phyloP scores from a whole-genome alignment of 2,888 invertebrate species.

The Patella pellucida region DNA sequence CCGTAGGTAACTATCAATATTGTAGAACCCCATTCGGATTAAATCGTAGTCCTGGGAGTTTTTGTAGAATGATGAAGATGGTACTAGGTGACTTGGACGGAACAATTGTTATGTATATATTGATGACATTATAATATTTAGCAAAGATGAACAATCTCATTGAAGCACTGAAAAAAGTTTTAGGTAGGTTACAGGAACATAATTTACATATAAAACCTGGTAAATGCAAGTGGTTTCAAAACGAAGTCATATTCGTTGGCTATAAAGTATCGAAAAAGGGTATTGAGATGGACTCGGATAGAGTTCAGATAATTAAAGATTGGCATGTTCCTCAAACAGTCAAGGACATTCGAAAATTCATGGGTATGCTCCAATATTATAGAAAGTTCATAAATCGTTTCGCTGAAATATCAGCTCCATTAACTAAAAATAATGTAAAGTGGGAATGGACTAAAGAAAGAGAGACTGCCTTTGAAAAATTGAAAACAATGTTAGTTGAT shows the following conservation, averaged over 20 bases:
- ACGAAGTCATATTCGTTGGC: not conserved
- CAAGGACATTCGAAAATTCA: not conserved
- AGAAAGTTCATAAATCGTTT: conserved; percentile 4
- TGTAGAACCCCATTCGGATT: not conserved
- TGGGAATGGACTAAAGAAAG: conserved; percentile 7
- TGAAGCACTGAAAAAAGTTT: not conserved
- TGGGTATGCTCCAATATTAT: not conserved
- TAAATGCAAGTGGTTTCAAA: conserved; percentile 1
- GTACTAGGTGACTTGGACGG: not conserved
- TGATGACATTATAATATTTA: not conserved
- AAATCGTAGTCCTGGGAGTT: not conserved
- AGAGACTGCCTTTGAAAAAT: not conserved
- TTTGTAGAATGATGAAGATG: not conserved
- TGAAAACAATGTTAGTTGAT: not conserved
- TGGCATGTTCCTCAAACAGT: not conserved
- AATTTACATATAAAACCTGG: not conserved
- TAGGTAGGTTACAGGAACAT: not conserved
- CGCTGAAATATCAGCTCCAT: not conserved
- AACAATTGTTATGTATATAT: not conserved
- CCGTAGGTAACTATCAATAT: not conserved
- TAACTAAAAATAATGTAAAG: not conserved
- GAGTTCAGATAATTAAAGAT: conserved; percentile 2
- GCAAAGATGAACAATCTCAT: conserved; percentile 9
- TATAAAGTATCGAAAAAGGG: not conserved
- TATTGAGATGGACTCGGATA: conserved; percentile 4